phyloP scores from a whole-genome alignment of 2,797 vertebrate species.

The Megalops cyprinoides region DNA sequence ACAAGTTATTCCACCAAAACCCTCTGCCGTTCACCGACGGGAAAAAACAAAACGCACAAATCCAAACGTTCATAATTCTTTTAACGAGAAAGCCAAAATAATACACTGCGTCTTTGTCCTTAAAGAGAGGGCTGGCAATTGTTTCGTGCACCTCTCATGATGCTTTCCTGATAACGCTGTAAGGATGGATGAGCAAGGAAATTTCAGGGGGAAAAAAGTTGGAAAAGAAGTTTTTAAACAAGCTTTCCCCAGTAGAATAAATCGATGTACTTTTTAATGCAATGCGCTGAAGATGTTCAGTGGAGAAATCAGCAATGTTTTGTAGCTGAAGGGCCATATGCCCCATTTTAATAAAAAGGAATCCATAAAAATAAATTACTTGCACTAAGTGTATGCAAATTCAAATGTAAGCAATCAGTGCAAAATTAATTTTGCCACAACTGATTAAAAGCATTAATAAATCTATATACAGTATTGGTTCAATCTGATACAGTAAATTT shows the following conservation, averaged over 20 bases:
- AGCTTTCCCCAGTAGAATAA: conserved; percentile 13
- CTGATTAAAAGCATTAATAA: conserved; percentile 99
- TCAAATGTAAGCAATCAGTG: conserved; percentile 99
- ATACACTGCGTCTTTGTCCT: background rate
- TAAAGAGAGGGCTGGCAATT: background rate
- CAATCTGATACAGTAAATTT: conserved; percentile 99
- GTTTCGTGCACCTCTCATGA: background rate
- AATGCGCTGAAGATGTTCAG: conserved; percentile 67
- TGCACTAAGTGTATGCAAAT: conserved; percentile 98
- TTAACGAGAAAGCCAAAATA: too few species aligned
- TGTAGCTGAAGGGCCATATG: conserved; percentile 81
- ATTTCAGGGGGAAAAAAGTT: background rate
- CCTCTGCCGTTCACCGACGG: background rate
- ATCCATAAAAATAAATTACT: conserved; percentile 99
- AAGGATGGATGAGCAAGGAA: background rate
- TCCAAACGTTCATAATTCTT: background rate
- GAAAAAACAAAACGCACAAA: background rate
- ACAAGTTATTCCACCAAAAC: background rate
- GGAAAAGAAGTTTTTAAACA: background rate
- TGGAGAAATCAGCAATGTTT: conserved; percentile 76
- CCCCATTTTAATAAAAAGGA: conserved; percentile 90
- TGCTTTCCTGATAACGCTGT: background rate
- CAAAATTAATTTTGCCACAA: conserved; percentile 99
- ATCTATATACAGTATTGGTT: conserved; percentile 98
- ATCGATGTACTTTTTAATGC: conserved; percentile 37